Percentiles rank a stretch among this genome's conserved stretches.
These are phyloP conservation scores for Kryptopterus vitreolus DNA, from an alignment of 2,797 vertebrate species.

Conservation along the genomic window DNA sequence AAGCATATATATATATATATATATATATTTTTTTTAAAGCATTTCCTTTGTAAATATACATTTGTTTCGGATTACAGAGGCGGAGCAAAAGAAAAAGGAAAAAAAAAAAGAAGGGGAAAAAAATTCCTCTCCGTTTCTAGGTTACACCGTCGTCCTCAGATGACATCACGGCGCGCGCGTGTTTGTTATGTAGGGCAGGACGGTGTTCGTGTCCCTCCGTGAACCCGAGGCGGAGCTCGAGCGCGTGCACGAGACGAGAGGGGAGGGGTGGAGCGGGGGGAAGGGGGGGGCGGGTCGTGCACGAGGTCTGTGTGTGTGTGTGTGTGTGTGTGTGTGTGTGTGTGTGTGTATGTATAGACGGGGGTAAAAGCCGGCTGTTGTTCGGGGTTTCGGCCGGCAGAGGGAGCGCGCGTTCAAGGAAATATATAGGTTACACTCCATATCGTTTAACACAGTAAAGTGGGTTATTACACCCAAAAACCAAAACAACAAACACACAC, in stretches of 20 bases:
- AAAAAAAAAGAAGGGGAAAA: neutral
- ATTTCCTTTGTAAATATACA: too few relatives aligned
- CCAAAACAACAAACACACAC: too few relatives aligned
- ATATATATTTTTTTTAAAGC: neutral
- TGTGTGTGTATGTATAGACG: too few relatives aligned
- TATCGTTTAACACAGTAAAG: neutral
- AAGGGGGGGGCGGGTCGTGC: too few relatives aligned
- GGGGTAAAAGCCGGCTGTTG: slow-evolving; percentile 12
- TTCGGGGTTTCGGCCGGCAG: slow-evolving; percentile 36
- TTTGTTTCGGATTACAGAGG: too few relatives aligned
- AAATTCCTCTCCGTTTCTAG: slow-evolving; percentile 40
- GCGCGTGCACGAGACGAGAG: neutral
- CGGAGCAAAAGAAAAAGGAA: too few relatives aligned
- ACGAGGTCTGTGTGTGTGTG: too few relatives aligned
- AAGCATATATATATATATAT: too few relatives aligned
- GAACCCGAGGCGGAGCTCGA: slow-evolving; percentile 41
- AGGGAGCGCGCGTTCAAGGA: slow-evolving; percentile 43
- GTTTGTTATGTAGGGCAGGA: slow-evolving; percentile 57
- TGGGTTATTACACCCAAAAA: neutral
- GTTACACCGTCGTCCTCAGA: slow-evolving; percentile 52
- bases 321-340: too few relatives aligned
- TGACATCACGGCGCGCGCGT: slow-evolving; percentile 52
- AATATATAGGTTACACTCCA: neutral
- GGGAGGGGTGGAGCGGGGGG: too few relatives aligned
- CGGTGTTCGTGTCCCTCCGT: slow-evolving; percentile 54